Percentiles rank a stretch among this genome's conserved stretches.
Evolutionary conservation across 37 sponge, comb jelly and placozoan genomes (phyloP).

Genomic region (Oopsacas minuta): DNA sequence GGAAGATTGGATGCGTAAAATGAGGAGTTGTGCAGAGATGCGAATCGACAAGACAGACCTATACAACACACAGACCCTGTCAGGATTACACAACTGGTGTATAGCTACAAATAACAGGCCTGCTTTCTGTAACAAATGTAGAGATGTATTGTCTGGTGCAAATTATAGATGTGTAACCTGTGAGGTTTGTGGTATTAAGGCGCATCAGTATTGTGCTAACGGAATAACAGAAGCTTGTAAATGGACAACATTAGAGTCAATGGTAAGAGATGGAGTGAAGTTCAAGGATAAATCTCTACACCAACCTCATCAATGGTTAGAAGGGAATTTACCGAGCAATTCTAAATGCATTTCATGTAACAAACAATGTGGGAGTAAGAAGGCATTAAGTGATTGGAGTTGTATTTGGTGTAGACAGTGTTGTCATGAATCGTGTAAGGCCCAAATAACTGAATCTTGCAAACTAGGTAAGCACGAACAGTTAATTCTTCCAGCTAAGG

Average conservation of each 20-base stretch:
- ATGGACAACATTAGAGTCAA: slow-evolving; percentile 65
- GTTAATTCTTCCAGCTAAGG: not conserved
- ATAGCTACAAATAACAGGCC: slow-evolving; percentile 49
- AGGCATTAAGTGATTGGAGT: slow-evolving; percentile 54
- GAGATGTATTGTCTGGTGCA: slow-evolving; percentile 54
- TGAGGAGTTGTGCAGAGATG: slow-evolving; percentile 30
- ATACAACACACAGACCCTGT: not conserved
- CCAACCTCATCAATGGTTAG: slow-evolving; percentile 83
- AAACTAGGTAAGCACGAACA: not conserved
- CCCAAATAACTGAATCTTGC: not conserved
- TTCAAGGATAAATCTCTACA: slow-evolving; percentile 42
- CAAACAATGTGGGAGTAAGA: slow-evolving; percentile 51
- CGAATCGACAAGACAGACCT: not conserved
- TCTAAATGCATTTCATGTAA: slow-evolving; percentile 67
- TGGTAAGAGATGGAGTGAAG: slow-evolving; percentile 31
- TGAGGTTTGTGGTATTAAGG: slow-evolving; percentile 87
- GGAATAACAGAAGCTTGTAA: slow-evolving; percentile 49
- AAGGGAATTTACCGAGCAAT: slow-evolving; percentile 70
- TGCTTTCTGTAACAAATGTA: slow-evolving; percentile 75
- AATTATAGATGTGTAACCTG: slow-evolving; percentile 73
- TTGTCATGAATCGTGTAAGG: not conserved
- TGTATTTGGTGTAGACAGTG: slow-evolving; percentile 83
- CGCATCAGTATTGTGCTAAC: slow-evolving; percentile 61
- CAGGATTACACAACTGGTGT: slow-evolving; percentile 76
- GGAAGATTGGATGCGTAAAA: slow-evolving; percentile 79